phyloP scores from a whole-genome alignment of 2,888 invertebrate genomes.

The Rhamnusium bicolor region DNA sequence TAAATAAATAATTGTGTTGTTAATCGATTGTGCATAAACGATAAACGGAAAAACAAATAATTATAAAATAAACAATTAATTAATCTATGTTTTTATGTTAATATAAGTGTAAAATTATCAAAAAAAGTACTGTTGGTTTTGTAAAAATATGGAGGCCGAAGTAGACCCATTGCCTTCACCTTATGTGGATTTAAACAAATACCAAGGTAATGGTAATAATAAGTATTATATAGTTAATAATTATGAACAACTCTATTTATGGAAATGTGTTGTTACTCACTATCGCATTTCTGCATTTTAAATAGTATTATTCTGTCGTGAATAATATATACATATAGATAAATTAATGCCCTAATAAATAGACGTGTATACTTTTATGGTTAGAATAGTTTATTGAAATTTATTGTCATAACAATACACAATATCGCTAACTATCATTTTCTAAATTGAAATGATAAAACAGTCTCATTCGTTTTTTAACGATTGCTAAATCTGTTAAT shows the following conservation, averaged over 20 bases:
- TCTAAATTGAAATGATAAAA: no score
- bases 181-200: conserved; percentile 57
- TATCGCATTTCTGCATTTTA: conserved; percentile 11
- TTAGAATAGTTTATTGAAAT: no score
- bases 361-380: background rate
- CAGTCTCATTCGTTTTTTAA: no score
- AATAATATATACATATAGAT: background rate
- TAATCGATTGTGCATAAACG: background rate
- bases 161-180: conserved; percentile 54
- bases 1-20: background rate
- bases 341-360: background rate
- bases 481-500: no score
- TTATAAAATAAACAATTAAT: background rate
- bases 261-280: conserved; percentile 21
- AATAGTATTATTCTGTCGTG: background rate
- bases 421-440: no score
- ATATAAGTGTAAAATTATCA: background rate
- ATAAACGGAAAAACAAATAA: background rate
- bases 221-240: background rate
- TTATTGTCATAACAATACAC: no score
- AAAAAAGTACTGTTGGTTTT: conserved; percentile 12
- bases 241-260: conserved; percentile 14
- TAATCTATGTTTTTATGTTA: background rate
- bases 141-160: conserved; percentile 51
- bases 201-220: conserved; percentile 60